These are phyloP conservation scores for Noctua comes DNA, from an alignment of 2,888 invertebrate species.

Conservation along the genomic window DNA sequence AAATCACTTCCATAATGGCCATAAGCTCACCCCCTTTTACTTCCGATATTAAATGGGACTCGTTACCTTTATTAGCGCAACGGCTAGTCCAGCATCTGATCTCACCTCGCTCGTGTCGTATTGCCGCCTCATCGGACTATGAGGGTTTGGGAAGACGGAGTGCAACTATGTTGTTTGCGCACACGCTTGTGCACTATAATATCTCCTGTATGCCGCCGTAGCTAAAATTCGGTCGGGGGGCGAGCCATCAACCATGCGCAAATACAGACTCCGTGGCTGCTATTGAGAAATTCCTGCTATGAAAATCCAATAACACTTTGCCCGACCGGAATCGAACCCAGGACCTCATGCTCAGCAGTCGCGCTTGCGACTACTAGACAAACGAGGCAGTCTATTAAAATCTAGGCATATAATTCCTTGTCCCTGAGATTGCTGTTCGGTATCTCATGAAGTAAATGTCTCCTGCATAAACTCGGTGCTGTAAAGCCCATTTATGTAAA, in stretches of 20 bases:
- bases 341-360: too few relatives aligned
- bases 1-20: too few relatives aligned
- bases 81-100: not conserved
- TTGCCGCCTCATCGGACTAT: not conserved
- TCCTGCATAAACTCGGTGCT: conserved; percentile 27
- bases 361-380: too few relatives aligned
- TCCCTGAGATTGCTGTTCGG: not conserved
- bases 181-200: not conserved
- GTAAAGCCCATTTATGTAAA: conserved; percentile 29
- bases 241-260: too few relatives aligned
- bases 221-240: too few relatives aligned
- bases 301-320: too few relatives aligned
- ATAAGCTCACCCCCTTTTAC: too few relatives aligned
- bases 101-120: not conserved
- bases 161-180: not conserved
- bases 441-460: conserved; percentile 27
- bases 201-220: not conserved
- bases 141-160: not conserved
- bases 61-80: not conserved
- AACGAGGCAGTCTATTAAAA: not conserved
- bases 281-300: too few relatives aligned
- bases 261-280: too few relatives aligned
- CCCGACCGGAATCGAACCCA: too few relatives aligned
- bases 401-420: conserved; percentile 4
- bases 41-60: not conserved